Base-by-base conservation (phyloP, 1,140 invertebrate genomes). In the Frieseomelitta varia region DNA sequence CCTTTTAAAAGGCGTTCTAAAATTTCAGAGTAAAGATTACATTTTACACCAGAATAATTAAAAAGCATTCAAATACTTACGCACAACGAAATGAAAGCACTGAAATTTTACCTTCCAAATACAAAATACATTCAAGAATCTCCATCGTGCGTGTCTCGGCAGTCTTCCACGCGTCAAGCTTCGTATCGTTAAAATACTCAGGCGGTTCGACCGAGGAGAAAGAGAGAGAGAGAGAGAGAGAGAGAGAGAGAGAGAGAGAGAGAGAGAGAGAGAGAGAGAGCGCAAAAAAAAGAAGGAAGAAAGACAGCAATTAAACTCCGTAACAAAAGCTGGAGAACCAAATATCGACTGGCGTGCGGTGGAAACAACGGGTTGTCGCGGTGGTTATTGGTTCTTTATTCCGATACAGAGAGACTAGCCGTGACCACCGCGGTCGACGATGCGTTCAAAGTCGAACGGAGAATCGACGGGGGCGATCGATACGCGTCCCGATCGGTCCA, bases 391-490 rank as follows among this genome's bases (percentile, higher is more conserved):
- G 76, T 78, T 51, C 76, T 78, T 78, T 78, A 67, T 67, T 27
- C 76, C 47, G 61, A 53, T 53, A 27, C 61, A 53, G 39, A 47
- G 39, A 39, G 47, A 53, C 34, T 65, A 78, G 61, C 61, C 76
- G 76, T 78, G 76, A 78, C 61, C 63, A 67, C 72, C 53, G 85
- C 65, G 84, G 85, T 87, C 78, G 76, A 56, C 85, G 78, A 75
- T 81, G 85, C 76, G 68, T 85, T 88, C 87, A 77, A 88, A 85
- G 83, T 87, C 63, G 56, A 30, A 56, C 75, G 69, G 17, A 71
- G 79, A 87, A 87, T 87, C 80, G 79, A 76, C 85, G 34, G 17
- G 77, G 55, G 19, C 72, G 87, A 88, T 87, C 86, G 87, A 85
- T 85, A 87, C 81, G 15, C 56, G 53, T 47, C 78, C 67, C 55